Conservation (phyloP, 2,797 vertebrate species). For the Gephyroberyx darwinii region DNA sequence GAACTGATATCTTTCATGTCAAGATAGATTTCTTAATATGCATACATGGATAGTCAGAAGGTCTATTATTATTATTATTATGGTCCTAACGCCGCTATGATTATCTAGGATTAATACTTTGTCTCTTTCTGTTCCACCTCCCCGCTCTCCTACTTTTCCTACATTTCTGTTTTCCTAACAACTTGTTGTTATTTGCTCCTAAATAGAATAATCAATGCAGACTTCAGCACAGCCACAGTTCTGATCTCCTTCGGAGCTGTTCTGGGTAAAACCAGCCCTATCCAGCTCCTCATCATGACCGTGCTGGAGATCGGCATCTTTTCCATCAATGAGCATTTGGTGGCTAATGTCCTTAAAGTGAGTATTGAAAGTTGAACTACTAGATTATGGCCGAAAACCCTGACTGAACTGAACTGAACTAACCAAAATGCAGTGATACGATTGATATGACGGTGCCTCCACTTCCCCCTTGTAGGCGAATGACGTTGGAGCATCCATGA, state of each 20-base stretch:
- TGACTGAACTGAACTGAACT: not conserved
- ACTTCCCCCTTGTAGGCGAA: conserved; percentile 81
- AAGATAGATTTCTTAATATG: not conserved
- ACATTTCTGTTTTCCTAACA: not conserved
- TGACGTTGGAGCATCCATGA: conserved; percentile 94
- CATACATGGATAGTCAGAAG: not conserved
- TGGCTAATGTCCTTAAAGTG: conserved; percentile 74
- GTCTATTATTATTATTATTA: no score
- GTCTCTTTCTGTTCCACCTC: not conserved
- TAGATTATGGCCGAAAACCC: not conserved
- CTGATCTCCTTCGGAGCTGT: conserved; percentile 98
- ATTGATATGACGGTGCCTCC: not conserved
- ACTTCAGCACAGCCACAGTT: conserved; percentile 95
- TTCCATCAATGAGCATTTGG: conserved; percentile 88
- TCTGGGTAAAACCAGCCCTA: conserved; percentile 93
- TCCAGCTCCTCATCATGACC: conserved; percentile 95
- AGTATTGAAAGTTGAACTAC: conserved; percentile 27
- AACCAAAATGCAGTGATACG: not conserved
- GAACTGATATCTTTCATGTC: not conserved
- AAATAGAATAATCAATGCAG: conserved; percentile 93
- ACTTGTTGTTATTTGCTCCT: conserved; percentile 9
- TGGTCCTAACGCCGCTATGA: not conserved
- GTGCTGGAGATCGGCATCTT: conserved; percentile 91
- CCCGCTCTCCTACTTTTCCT: not conserved
- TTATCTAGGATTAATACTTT: not conserved